Evolutionary conservation across 2,888 invertebrate genomes (phyloP).

Genomic region (Acleris literana): DNA sequence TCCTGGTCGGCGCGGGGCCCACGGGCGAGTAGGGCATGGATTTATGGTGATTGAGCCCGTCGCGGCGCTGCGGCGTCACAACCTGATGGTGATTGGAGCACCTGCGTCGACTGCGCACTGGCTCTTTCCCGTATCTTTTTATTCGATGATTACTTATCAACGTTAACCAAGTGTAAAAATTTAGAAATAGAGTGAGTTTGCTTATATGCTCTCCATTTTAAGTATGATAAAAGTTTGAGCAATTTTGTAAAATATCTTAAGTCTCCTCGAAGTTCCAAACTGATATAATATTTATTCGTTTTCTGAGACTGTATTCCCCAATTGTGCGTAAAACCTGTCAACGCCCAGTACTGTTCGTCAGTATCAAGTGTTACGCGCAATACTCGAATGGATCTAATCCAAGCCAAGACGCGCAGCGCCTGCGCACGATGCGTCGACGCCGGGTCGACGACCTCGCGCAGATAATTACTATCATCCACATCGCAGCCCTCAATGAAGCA

Average conservation of each 20-base stretch:
- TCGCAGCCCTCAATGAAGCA: neutral
- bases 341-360: neutral
- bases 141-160: neutral
- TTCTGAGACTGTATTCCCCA: neutral
- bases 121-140: neutral
- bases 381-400: constrained; percentile 3
- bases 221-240: too few relatives aligned
- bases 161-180: too few relatives aligned
- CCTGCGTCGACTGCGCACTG: neutral
- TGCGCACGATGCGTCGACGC: constrained; percentile 9
- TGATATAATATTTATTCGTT: too few relatives aligned
- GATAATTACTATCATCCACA: neutral
- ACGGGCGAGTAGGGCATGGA: neutral
- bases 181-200: too few relatives aligned
- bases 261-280: too few relatives aligned
- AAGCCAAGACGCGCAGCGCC: constrained; percentile 10
- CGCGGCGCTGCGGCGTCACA: neutral
- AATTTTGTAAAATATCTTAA: too few relatives aligned
- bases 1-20: neutral
- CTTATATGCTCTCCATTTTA: too few relatives aligned
- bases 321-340: constrained; percentile 1
- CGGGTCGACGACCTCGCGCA: constrained; percentile 6
- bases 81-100: neutral
- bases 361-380: constrained; percentile 16
- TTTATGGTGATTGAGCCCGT: constrained; percentile 8